Percentiles rank a stretch among this genome's conserved stretches.
phyloP scores from a whole-genome alignment of 2,888 invertebrate species.

The Ophion ellenae region DNA sequence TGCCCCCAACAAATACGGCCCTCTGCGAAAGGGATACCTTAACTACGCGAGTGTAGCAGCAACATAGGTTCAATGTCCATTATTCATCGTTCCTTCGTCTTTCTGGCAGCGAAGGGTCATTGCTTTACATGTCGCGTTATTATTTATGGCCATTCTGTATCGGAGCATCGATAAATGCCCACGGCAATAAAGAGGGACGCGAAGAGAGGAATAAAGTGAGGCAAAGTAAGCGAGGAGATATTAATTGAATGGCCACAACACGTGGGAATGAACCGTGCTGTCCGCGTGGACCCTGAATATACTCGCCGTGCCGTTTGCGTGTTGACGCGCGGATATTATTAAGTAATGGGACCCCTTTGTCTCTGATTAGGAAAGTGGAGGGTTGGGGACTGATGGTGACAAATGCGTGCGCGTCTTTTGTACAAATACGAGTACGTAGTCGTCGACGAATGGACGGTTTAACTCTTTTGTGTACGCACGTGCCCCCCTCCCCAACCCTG shows the following conservation, averaged over 20 bases:
- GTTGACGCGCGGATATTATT: constrained; percentile 45
- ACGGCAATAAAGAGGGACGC: background rate
- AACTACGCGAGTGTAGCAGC: background rate
- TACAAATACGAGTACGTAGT: background rate
- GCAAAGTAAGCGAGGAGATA: constrained; percentile 8
- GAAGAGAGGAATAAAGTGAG: constrained; percentile 6
- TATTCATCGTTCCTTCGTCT: background rate
- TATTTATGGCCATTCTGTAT: background rate
- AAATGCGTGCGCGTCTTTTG: constrained; percentile 6
- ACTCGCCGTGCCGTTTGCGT: constrained; percentile 24
- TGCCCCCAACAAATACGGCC: no score
- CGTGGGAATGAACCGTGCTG: constrained; percentile 38
- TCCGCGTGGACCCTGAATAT: constrained; percentile 23
- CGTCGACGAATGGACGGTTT: background rate
- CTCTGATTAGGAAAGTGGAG: constrained; percentile 57
- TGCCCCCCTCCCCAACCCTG: background rate
- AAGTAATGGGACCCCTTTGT: constrained; percentile 39
- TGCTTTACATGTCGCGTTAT: background rate
- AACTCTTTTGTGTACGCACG: background rate
- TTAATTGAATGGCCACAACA: constrained; percentile 42
- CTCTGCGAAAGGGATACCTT: background rate
- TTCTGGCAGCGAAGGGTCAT: background rate
- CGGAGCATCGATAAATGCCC: background rate
- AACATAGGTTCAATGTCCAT: background rate
- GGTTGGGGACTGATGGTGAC: constrained; percentile 44